Evolutionary conservation across 2,797 vertebrate genomes (phyloP).

Genomic region (Takifugu ocellatus): DNA sequence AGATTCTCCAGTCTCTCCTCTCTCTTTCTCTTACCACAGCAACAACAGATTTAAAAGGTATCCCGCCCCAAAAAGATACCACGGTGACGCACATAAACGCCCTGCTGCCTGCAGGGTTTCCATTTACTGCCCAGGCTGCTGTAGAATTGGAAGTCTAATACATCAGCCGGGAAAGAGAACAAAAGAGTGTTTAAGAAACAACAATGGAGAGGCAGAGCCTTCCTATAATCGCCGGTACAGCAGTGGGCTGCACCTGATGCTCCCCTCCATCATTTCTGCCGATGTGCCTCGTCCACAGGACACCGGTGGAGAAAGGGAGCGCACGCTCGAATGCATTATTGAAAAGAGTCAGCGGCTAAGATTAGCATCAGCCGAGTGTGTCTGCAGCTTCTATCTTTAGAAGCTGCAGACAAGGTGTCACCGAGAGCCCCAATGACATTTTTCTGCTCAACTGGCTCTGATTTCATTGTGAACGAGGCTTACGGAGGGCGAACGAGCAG

Average conservation of each 20-base stretch:
- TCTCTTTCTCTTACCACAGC: too few relatives aligned
- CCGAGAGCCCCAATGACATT: constrained; percentile 18
- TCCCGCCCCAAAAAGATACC: constrained; percentile 20
- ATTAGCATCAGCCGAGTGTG: constrained; percentile 65
- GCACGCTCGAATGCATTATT: constrained; percentile 70
- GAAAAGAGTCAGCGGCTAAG: constrained; percentile 67
- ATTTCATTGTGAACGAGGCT: constrained; percentile 2
- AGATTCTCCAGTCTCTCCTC: too few relatives aligned
- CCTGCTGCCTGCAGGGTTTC: constrained; percentile 22
- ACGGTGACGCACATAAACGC: constrained; percentile 14
- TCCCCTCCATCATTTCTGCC: constrained; percentile 42
- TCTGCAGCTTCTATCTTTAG: constrained; percentile 69
- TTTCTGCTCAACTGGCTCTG: constrained; percentile 39
- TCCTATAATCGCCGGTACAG: constrained; percentile 28
- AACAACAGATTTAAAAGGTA: too few relatives aligned
- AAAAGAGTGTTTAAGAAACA: constrained; percentile 22
- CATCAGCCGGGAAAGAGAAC: constrained; percentile 19
- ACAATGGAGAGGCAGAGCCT: constrained; percentile 33
- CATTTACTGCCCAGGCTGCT: constrained; percentile 21
- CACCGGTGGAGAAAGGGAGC: constrained; percentile 27
- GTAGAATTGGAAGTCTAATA: constrained; percentile 23
- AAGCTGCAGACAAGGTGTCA: constrained; percentile 63
- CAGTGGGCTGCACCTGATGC: constrained; percentile 6
- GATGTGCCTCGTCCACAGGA: constrained; percentile 46
- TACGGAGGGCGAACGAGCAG: background rate